Evolutionary conservation across 2,113 vertebrate genomes (phyloP), one percentile per base, ranked within the genome.

Genomic region (Cyphomyrus discorhynchus): DNA sequence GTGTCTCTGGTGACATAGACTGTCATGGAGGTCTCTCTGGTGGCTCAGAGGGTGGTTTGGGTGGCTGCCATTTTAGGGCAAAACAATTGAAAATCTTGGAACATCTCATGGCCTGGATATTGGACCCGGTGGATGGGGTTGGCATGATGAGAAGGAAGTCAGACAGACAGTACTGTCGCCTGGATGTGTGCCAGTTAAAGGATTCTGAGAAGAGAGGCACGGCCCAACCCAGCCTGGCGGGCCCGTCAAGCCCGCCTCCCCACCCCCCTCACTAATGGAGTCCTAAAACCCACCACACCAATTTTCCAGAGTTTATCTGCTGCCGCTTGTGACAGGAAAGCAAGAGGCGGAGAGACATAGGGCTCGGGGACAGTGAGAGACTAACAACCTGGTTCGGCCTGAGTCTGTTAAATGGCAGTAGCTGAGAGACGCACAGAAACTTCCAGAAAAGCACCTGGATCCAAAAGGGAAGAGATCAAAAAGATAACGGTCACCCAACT

Each of bases 321-420:
- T 90, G 92, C 93, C 92, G 87, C 92, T 53, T 93, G 15, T 42
- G 19, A 46, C 2, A 52, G 84, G 80, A 21, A 46, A 83, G 80
- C 0, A 15, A 53, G 5, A 31, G 24, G 13, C 10, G 1, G 85
- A 85, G 82, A 52, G 49, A 39, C 11, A 86, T 19, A 50, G 27
- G 19, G 86, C 3, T 31, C 7, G 24, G 53, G 86, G 92, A 91
- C 82, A 90, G 91, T 83, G 24, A 90, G 92, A 95, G 93, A 50
- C 39, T 27, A 89, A 86, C 91, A 93, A 92, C 94, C 95, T 92
- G 91, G 92, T 93, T 90, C 89, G 92, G 94, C 94, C 94, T 92
- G 93, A 92, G 94, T 93, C 96, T 96, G 95, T 96, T 95, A 94
- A 91, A 92, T 93, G 92, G 90, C 93, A 91, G 83, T 93, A 92